phyloP scores from a whole-genome alignment of 1,140 invertebrate genomes.

The Halyomorpha halys region DNA sequence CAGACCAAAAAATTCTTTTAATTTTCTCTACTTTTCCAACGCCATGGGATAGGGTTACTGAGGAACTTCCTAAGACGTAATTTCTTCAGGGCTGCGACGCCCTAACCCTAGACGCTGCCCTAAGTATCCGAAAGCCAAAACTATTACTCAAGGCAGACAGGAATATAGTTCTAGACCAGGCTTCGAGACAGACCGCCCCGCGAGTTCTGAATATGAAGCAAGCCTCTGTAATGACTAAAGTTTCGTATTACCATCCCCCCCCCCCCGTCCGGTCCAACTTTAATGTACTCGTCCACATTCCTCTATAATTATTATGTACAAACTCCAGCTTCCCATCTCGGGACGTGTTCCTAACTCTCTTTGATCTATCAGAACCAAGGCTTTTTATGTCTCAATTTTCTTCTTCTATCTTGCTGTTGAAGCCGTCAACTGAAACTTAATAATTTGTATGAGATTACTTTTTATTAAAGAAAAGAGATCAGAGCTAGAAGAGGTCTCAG shows the following conservation, averaged over 20 bases:
- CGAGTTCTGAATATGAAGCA: not conserved
- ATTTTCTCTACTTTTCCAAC: no score
- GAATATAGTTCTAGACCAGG: no score
- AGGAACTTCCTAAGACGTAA: no score
- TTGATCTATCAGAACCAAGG: not conserved
- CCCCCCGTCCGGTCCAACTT: slow-evolving; percentile 1
- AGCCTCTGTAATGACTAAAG: slow-evolving; percentile 20
- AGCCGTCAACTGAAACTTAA: no score
- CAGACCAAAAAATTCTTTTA: no score
- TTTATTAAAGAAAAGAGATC: no score
- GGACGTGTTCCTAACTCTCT: not conserved
- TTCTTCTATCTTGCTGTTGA: no score
- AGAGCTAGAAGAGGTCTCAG: no score
- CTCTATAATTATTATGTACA: slow-evolving; percentile 23
- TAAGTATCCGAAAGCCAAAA: not conserved
- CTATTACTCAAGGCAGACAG: not conserved
- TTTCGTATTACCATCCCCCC: slow-evolving; percentile 19
- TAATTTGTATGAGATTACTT: no score
- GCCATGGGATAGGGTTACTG: no score
- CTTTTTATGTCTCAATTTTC: no score
- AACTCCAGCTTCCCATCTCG: not conserved
- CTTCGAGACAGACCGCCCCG: no score
- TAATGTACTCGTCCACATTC: slow-evolving; percentile 21
- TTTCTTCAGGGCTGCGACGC: not conserved
- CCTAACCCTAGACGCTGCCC: not conserved